Base-by-base conservation (phyloP, 2,797 vertebrate genomes). In the Lagodon rhomboides region DNA sequence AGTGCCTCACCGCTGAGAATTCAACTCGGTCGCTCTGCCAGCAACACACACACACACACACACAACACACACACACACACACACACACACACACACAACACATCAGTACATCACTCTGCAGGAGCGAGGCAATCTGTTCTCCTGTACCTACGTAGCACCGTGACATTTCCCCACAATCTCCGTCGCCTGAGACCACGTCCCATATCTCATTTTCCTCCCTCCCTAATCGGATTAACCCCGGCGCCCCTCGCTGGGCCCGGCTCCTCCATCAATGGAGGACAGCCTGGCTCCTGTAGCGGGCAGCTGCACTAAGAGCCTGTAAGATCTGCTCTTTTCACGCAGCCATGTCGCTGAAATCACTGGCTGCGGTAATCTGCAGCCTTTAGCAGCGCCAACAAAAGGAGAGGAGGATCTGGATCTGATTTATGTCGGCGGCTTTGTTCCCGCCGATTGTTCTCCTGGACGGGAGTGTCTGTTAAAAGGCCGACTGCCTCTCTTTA, bases 191-290 rank as follows among this genome's bases (percentile, higher is more conserved):
- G 81, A 75, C 68, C 16, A 13, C 13, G 25, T 86, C 86, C 82
- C 81, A 11, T 64, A 78, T 89, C 90, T 88, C 68, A 82, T 91
- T 86, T 79, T 80, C 77, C 60, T 77, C 59, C 71, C 73, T 75
- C 79, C 77, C 85, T 91, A 86, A 91, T 91, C 77, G 77, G 90
- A 88, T 93, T 89, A 93, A 75, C 83, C 77, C 54, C 18, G 3
- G 49, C 30, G 7, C 44, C 69, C 73, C 76, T 56, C 62, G 1
- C 62, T 1, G 68, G 71, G 53, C 66, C 80, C 64, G 0, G 77
- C 30, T 73, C 46, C 83, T 74, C 82, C 46, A 72, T 91, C 89
- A 75, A 62, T 79, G 67, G 47, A 55, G 13, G 68, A 60, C 91
- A 86, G 89, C 86, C 78, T n/a, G 79, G 69, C 70, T 85, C 62